Conservation (phyloP, 2,113 vertebrate genomes). For the Sylvilagus bachmani region DNA sequence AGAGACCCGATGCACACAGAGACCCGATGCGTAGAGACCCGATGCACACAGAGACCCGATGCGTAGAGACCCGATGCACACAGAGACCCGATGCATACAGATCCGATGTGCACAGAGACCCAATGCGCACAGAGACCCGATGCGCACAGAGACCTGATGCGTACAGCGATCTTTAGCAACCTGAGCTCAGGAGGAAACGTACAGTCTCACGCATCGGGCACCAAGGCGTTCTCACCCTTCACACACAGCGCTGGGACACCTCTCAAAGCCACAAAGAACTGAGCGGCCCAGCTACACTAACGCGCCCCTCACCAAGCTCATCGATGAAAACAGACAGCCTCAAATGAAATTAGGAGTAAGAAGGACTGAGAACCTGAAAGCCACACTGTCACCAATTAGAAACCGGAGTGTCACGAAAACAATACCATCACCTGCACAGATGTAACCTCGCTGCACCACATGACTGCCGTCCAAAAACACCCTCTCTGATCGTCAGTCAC, state of each 20-base stretch:
- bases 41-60: too few relatives aligned
- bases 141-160: too few relatives aligned
- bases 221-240: rapidly evolving
- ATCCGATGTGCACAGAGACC: too few relatives aligned
- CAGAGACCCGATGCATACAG: too few relatives aligned
- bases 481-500: rapidly evolving
- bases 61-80: too few relatives aligned
- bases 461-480: too few relatives aligned
- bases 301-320: not conserved
- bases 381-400: rapidly evolving
- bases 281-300: not conserved
- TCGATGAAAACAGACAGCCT: not conserved
- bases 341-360: rapidly evolving
- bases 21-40: too few relatives aligned
- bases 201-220: not conserved
- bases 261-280: not conserved
- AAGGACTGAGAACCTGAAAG: not conserved
- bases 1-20: too few relatives aligned
- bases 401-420: rapidly evolving
- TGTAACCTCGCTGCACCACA: rapidly evolving
- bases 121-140: too few relatives aligned
- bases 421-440: rapidly evolving
- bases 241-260: rapidly evolving
- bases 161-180: not conserved
- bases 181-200: not conserved